These are phyloP conservation scores for Prolemur simus DNA, from an alignment of 2,113 vertebrate species.

Conservation along the genomic window DNA sequence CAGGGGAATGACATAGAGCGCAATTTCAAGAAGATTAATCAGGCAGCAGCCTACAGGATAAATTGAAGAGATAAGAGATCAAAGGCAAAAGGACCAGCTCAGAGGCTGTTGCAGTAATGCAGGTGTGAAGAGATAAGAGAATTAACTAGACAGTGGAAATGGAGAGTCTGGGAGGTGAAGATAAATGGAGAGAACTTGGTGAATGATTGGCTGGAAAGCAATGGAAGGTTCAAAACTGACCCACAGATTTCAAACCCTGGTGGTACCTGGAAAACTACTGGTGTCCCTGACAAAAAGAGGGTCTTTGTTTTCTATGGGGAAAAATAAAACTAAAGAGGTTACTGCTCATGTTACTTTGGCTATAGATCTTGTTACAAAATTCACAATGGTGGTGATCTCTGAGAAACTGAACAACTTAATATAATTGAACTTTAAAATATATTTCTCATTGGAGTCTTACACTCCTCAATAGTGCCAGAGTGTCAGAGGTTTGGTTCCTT, in stretches of 20 bases:
- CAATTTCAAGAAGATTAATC: slow-evolving; percentile 52
- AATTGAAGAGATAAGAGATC: slow-evolving; percentile 72
- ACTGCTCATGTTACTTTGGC: neutral
- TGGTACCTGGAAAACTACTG: neutral
- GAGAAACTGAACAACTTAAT: neutral
- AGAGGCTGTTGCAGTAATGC: slow-evolving; percentile 30
- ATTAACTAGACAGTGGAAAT: slow-evolving; percentile 49
- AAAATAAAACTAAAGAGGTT: slow-evolving; percentile 27
- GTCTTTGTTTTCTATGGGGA: slow-evolving; percentile 34
- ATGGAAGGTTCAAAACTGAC: neutral
- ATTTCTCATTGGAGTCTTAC: neutral
- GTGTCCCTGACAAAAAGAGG: neutral
- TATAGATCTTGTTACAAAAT: neutral
- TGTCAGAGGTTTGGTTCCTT: neutral
- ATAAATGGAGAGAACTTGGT: slow-evolving; percentile 7
- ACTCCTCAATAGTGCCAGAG: neutral
- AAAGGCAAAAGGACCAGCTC: slow-evolving; percentile 56
- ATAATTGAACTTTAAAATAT: neutral
- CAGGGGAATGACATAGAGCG: neutral
- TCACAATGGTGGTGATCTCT: neutral
- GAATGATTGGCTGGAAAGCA: slow-evolving; percentile 44
- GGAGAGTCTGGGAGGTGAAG: slow-evolving; percentile 22
- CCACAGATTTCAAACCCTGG: slow-evolving; percentile 5
- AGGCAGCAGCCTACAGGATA: slow-evolving; percentile 48
- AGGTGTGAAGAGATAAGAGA: slow-evolving; percentile 69